Conservation (phyloP, 2,797 vertebrate species). For the Darevskia mixta region DNA sequence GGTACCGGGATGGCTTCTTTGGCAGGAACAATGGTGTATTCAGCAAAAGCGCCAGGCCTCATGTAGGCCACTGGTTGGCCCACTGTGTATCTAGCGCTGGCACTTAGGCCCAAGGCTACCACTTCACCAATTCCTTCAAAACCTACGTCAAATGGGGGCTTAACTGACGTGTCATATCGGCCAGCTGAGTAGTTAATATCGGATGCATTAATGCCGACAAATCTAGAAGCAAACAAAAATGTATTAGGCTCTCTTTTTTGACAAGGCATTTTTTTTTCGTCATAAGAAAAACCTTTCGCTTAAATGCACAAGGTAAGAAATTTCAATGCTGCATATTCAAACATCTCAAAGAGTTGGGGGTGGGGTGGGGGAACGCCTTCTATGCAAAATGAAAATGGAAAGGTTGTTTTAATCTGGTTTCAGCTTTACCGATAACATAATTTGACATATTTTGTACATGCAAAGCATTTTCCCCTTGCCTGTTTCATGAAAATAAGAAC, state of each 20-base stretch:
- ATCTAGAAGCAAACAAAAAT: constrained; percentile 84
- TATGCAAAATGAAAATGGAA: background rate
- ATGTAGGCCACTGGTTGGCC: constrained; percentile 90
- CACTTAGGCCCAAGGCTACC: constrained; percentile 90
- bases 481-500: constrained; percentile 44
- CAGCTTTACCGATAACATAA: constrained; percentile 24
- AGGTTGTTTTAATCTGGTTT: constrained; percentile 44
- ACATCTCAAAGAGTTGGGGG: constrained; percentile 4
- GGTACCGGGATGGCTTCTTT: constrained; percentile 82
- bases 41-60: constrained; percentile 87
- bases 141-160: constrained; percentile 89
- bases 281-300: background rate
- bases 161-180: constrained; percentile 86
- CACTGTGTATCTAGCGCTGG: constrained; percentile 84
- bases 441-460: constrained; percentile 21
- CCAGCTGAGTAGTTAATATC: constrained; percentile 94
- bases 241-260: constrained; percentile 61
- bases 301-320: background rate
- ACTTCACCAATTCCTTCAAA: constrained; percentile 94
- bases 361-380: background rate
- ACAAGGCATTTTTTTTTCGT: constrained; percentile 3
- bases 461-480: constrained; percentile 26
- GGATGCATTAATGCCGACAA: constrained; percentile 93
- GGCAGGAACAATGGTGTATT: constrained; percentile 88
- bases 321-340: constrained; percentile 1